Base-by-base conservation (phyloP, 64 coral and sea anemone genomes). In the Stichodactyla helianthus region DNA sequence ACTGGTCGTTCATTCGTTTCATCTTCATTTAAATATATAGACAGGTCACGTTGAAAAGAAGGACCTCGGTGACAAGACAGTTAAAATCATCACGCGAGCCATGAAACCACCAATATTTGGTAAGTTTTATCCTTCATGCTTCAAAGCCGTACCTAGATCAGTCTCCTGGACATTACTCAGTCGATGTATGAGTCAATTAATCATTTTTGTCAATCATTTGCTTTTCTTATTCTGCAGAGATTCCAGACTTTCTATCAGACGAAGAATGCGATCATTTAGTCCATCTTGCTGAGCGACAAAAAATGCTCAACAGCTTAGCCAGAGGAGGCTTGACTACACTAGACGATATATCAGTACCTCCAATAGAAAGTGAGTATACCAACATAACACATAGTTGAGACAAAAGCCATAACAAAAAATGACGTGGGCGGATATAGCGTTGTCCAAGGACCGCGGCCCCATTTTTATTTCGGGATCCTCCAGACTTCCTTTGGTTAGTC, bases 101-200 rank as follows among this genome's bases (percentile, higher is more conserved):
- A 89, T 93, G 91, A 89, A 76, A n/a, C 91, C 91, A 54, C 91
- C 82, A 22, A 50, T 93, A 17, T 93, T 93, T 88, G 91, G 91
- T 93, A 26, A 83, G 86, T 88, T 28, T 28, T 7, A 51, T 20
- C 12, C 14, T 13, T 63, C 5, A 22, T 7, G 54, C 16, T 23
- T 16, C 15, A 63, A 0, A 18, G 60, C 22, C 62, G 20, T 62
- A 51, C 35, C 35, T 44, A 44, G 35, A 44, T 3, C 35, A 52
- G 6, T 15, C 57, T 14, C 28, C 82, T 44, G 35, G 35, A 44
- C 35, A 3, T 44, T 44, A 44, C 35, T 44, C 35, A 44, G 1
- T 44, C 35, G 0, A 2, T 44, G 35, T 44, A 3, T 44, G 35
- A 44, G 35, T 44, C 35, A 44, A 3, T 44, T 3, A 44, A 44